Base-by-base conservation (phyloP, 1,140 invertebrate genomes). In the Aplysia californica region DNA sequence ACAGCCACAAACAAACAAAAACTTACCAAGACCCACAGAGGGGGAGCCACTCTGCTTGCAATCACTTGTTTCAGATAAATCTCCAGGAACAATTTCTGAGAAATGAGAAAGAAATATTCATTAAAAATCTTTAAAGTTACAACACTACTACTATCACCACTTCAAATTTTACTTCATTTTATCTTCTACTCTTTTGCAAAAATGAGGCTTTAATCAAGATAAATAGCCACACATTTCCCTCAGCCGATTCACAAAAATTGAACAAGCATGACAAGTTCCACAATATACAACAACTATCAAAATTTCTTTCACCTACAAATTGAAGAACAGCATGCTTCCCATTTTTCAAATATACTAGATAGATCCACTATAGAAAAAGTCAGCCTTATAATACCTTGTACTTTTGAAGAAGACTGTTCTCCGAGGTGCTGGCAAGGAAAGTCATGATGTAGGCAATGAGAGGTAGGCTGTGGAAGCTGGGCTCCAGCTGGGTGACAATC, bases 11-110 rank as follows among this genome's bases (percentile, higher is more conserved):
- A 10, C 15, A 6, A 1, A 6, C 21, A 23, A 15, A 23, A 36
- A 82, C 87, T 84, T 83, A 90, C 89, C 79, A 97, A 92, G 44
- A 95, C 90, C 81, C 93, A 92, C 6, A 92, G 85, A 75, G 93
- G 92, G 2, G 95, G 95, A 80, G 95, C 94, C 18, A 89, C 92
- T 90, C 97, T 96, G 59, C 93, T 94, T 80, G 93, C 95, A 39
- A 98, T 92, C 66, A 95, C 92, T 72, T 93, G 93, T 90, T 96
- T 97, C 65, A 94, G 93, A 83, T 96, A 95, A 55, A 91, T 86
- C 41, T 96, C 94, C 20, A 96, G 83, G 82, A 95, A 92, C 76
- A 90, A 91, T 21, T 86, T 86, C 93, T 94, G 84, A 68, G 38
- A 44, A 41, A 44, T 20, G 26, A 41, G 20, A 69, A 15, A 72